Percentiles rank a stretch among this genome's conserved stretches.
These are phyloP conservation scores for Coracias cyanogaster DNA, from an alignment of 2,797 vertebrate species.

Conservation along the genomic window DNA sequence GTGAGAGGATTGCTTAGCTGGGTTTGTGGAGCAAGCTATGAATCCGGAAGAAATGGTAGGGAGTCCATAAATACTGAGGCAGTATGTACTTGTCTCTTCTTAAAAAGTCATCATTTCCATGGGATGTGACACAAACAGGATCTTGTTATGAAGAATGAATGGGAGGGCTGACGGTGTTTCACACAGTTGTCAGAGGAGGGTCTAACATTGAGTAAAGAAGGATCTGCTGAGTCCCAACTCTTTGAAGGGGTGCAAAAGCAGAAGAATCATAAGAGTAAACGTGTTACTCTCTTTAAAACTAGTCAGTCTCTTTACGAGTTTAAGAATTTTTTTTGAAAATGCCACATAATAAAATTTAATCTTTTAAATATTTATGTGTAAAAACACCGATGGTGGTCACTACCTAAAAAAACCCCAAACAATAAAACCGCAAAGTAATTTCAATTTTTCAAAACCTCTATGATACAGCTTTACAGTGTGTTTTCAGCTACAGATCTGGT, in stretches of 20 bases:
- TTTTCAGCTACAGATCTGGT: not conserved
- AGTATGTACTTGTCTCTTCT: not conserved
- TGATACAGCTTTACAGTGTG: not conserved
- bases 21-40: not conserved
- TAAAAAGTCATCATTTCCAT: not conserved
- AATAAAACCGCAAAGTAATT: not conserved
- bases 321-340: not conserved
- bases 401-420: not conserved
- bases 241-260: not conserved
- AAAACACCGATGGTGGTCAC: not conserved
- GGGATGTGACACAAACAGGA: not conserved
- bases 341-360: not conserved
- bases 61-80: not conserved
- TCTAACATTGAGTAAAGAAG: not conserved
- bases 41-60: not conserved
- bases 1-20: not conserved
- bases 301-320: not conserved
- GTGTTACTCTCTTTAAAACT: not conserved
- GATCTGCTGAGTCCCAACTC: not conserved
- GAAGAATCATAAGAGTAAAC: not conserved
- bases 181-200: not conserved
- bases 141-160: not conserved
- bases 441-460: not conserved
- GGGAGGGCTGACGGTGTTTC: not conserved
- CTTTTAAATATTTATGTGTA: not conserved